Evolutionary conservation across 2,888 invertebrate genomes (phyloP).

Genomic region (Calephelis perditalis): DNA sequence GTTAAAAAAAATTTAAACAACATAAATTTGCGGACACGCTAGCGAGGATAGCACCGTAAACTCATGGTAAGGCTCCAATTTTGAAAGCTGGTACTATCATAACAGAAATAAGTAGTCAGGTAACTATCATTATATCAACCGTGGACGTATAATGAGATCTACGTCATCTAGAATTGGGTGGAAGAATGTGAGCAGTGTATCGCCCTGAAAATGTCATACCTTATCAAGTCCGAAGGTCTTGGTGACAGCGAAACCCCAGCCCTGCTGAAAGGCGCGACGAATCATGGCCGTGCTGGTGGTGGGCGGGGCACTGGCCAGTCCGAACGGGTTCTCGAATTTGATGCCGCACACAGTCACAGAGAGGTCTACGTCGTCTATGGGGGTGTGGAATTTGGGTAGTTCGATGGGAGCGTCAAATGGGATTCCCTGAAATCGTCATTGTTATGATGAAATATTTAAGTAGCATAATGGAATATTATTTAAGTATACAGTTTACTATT

Average conservation of each 20-base stretch:
- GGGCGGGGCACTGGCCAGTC: conserved; percentile 97
- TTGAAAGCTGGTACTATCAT: too few relatives aligned
- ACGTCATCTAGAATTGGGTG: too few relatives aligned
- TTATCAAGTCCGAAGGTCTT: conserved; percentile 98
- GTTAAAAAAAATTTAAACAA: too few relatives aligned
- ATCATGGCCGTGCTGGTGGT: conserved; percentile 97
- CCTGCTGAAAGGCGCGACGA: conserved; percentile 94
- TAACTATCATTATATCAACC: too few relatives aligned
- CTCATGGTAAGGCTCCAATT: too few relatives aligned
- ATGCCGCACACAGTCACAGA: conserved; percentile 96
- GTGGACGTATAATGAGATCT: too few relatives aligned
- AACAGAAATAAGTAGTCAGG: too few relatives aligned
- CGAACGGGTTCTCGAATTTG: conserved; percentile 97
- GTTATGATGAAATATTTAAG: neutral
- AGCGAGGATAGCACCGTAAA: too few relatives aligned
- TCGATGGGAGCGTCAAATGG: conserved; percentile 81
- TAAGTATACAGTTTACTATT: too few relatives aligned
- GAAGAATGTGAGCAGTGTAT: too few relatives aligned
- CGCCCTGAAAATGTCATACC: conserved; percentile 58
- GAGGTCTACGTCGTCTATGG: conserved; percentile 95
- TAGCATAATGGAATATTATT: too few relatives aligned
- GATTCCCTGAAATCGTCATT: conserved; percentile 63
- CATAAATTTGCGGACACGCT: too few relatives aligned
- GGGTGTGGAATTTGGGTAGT: conserved; percentile 94
- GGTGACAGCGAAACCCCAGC: conserved; percentile 98